Evolutionary conservation across 2,888 invertebrate genomes (phyloP).

Genomic region (Papilio demoleus): DNA sequence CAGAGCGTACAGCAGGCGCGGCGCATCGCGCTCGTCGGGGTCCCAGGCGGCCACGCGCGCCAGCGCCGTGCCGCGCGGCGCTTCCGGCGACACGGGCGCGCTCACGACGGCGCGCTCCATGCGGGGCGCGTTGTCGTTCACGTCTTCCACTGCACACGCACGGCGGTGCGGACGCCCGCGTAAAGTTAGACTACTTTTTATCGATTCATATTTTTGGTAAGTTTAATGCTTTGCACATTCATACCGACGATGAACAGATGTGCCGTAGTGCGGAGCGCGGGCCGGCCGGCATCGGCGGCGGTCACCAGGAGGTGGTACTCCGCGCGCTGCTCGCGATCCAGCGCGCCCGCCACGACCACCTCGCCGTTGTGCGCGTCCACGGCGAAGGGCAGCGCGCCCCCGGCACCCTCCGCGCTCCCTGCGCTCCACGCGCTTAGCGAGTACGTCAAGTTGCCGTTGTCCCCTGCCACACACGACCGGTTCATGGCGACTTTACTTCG

Average conservation of each 20-base stretch:
- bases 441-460: slow-evolving; percentile 87
- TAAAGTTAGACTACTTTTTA: too few species aligned
- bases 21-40: slow-evolving; percentile 91
- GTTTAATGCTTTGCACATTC: slow-evolving; percentile 39
- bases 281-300: slow-evolving; percentile 93
- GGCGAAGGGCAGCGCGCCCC: slow-evolving; percentile 85
- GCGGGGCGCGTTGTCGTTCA: slow-evolving; percentile 95
- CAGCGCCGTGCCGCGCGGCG: slow-evolving; percentile 93
- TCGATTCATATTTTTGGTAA: neutral
- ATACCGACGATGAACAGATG: slow-evolving; percentile 91
- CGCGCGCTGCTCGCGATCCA: slow-evolving; percentile 91
- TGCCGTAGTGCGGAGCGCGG: slow-evolving; percentile 90
- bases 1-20: slow-evolving; percentile 90
- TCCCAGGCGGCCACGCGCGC: slow-evolving; percentile 95
- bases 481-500: too few species aligned
- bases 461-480: slow-evolving; percentile 67
- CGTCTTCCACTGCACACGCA: slow-evolving; percentile 88
- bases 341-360: slow-evolving; percentile 89
- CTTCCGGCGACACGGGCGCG: slow-evolving; percentile 91
- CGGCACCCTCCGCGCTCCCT: slow-evolving; percentile 68
- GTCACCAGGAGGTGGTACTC: slow-evolving; percentile 91
- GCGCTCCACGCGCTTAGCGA: slow-evolving; percentile 83
- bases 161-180: too few species aligned
- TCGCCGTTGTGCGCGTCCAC: slow-evolving; percentile 90
- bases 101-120: slow-evolving; percentile 92